Conservation (phyloP, 2,113 vertebrate genomes). For the cattle (Bos taurus) region DNA sequence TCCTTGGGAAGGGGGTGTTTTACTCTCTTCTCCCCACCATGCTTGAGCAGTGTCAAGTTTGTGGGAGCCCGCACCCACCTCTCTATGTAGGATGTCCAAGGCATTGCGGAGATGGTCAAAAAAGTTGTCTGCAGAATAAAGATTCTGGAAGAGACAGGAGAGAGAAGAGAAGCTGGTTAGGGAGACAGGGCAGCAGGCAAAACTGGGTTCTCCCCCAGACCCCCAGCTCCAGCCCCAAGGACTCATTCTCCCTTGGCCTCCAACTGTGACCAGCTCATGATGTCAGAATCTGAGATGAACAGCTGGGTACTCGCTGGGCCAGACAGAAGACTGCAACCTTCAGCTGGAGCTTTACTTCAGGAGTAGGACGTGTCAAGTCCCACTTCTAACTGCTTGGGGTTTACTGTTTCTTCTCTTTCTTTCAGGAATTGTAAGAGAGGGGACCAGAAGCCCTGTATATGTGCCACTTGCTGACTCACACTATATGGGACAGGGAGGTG, state of each 20-base stretch:
- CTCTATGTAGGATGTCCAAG: conserved; percentile 88
- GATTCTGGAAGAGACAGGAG: conserved; percentile 76
- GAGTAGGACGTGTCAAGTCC: neutral
- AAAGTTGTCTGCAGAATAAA: conserved; percentile 87
- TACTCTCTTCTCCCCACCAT: neutral
- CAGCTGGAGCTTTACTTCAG: neutral
- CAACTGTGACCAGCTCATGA: neutral
- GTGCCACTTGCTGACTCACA: neutral
- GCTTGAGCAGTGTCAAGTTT: neutral
- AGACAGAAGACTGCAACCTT: neutral
- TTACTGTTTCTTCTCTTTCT: neutral
- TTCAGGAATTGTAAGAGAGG: neutral
- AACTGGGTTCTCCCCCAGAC: neutral
- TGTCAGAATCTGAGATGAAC: neutral
- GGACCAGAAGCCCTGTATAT: neutral
- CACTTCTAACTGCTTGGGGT: neutral
- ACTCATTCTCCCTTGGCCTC: neutral
- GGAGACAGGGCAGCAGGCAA: neutral
- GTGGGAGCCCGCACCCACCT: conserved; percentile 77
- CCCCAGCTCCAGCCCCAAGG: neutral
- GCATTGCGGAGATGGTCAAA: conserved; percentile 81
- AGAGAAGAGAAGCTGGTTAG: neutral
- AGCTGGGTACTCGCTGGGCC: neutral
- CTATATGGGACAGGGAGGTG: neutral
- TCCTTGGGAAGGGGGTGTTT: neutral